Evolutionary conservation across 2,113 vertebrate species (phyloP).

Genomic region (Eulemur macaco): DNA sequence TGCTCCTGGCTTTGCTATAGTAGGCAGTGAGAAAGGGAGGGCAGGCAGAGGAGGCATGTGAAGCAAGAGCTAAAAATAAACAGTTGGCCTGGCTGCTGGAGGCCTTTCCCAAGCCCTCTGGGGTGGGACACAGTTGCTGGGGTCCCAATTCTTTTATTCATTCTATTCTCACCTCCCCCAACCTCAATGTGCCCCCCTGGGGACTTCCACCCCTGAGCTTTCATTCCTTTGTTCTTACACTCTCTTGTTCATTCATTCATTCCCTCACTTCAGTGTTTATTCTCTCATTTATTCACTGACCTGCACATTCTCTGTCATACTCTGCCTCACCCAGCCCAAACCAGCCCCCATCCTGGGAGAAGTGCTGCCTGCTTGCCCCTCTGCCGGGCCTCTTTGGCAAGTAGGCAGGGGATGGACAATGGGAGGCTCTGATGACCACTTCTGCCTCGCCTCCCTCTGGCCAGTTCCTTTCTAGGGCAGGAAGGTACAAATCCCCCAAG

Average conservation of each 20-base stretch:
- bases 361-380: neutral
- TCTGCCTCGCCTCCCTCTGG: neutral
- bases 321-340: neutral
- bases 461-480: neutral
- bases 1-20: constrained; percentile 10
- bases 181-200: no score
- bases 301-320: neutral
- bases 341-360: neutral
- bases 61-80: constrained; percentile 68
- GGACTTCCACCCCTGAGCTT: neutral
- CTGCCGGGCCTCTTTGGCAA: neutral
- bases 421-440: neutral
- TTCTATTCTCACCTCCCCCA: neutral
- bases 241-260: neutral
- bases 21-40: neutral
- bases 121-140: neutral
- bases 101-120: neutral
- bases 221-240: neutral
- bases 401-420: neutral
- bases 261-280: neutral
- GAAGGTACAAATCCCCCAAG: neutral
- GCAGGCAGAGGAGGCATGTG: neutral
- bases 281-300: neutral
- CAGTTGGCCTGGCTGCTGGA: neutral
- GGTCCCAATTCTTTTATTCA: neutral